Base-by-base conservation (phyloP, 2,888 invertebrate species). In the Cephus pulcher region DNA sequence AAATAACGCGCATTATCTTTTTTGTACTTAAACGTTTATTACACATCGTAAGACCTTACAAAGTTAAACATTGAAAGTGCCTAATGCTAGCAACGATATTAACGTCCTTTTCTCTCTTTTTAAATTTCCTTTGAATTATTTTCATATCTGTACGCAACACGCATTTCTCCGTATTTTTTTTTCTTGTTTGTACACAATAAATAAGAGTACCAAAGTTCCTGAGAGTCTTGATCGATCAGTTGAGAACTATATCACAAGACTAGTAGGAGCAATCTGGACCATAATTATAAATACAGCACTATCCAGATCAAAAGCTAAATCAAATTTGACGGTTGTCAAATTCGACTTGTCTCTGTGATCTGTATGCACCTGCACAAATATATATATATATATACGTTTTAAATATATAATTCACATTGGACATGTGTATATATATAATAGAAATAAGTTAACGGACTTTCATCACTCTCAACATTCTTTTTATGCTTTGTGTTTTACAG, bases 11-110 rank as follows among this genome's bases (percentile, higher is more conserved):
- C 56, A 23, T 56, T 69, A 40, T 76, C 70, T 34, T 68, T 69
- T 79, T 81, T 80, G 81, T 86, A 79, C 86, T 85, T 82, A 85
- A 86, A 85, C 85, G 84, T 86, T 86, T 85, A 86, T 86, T 85
- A 83, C 77, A 80, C 80, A 81, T 82, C 23, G 84, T 83, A 79
- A 78, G 83, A 82, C 85, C 80, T 85, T 86, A 85, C 81, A 86
- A 86, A 86, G 83, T 83, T 85, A 56, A 85, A 86, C 83, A 75
- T 75, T 75, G 34, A 85, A 86, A 86, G 85, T 84, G 84, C 84
- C 78, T 85, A 84, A 81, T 81, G 80, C 80, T 84, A 85, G 84
- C 84, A 86, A 84, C 83, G 78, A 82, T 82, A 79, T 75, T 85
- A 82, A 81, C 83, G 85, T 85, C 83, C 83, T 84, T 83, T 82